Evolutionary conservation across 2,888 invertebrate genomes (phyloP).

Genomic region (Pollenia amentaria): DNA sequence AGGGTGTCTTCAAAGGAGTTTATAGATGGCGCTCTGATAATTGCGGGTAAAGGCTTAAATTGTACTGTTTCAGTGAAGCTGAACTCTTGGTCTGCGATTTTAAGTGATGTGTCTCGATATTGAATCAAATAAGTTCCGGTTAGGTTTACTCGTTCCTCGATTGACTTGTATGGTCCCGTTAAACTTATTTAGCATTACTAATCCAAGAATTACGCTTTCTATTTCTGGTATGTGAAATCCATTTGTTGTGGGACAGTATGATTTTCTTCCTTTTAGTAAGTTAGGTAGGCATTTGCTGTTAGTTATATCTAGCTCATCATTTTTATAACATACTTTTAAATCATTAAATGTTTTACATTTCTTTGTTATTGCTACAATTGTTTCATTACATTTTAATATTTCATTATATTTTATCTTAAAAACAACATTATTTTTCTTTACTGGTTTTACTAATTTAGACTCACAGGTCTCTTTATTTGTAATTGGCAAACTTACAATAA

Average conservation of each 20-base stretch:
- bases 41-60: neutral
- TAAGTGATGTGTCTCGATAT: no score
- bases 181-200: no score
- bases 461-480: slow-evolving; percentile 17
- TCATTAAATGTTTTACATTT: slow-evolving; percentile 5
- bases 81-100: no score
- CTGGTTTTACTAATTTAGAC: slow-evolving; percentile 9
- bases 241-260: slow-evolving; percentile 11
- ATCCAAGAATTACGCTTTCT: no score
- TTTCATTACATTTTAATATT: neutral
- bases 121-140: no score
- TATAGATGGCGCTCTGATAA: neutral
- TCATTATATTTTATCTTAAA: slow-evolving; percentile 11
- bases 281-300: slow-evolving; percentile 22
- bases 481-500: no score
- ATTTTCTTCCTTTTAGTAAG: slow-evolving; percentile 5
- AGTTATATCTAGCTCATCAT: no score
- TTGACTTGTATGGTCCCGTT: no score
- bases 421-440: slow-evolving; percentile 1
- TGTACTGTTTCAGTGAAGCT: slow-evolving; percentile 1
- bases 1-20: slow-evolving; percentile 7
- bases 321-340: neutral
- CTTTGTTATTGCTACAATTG: neutral
- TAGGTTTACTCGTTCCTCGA: no score
- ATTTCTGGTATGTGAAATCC: slow-evolving; percentile 2